These are phyloP conservation scores for Drosophila merina DNA, from an alignment of 2,888 invertebrate genomes.

Conservation along the genomic window DNA sequence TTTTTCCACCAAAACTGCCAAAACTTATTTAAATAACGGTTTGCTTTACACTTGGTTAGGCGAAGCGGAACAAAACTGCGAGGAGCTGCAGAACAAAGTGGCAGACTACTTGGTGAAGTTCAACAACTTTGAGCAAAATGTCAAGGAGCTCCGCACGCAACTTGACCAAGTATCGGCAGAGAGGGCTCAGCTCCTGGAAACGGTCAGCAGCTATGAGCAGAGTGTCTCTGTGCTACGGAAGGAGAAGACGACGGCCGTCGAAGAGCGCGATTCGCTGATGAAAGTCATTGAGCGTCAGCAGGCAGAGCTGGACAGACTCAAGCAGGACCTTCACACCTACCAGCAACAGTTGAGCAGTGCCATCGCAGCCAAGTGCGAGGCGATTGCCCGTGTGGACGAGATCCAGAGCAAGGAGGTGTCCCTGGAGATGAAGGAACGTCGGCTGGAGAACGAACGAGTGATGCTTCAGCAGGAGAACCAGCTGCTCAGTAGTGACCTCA, in stretches of 20 bases:
- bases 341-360: conserved; percentile 91
- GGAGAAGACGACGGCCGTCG: conserved; percentile 88
- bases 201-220: conserved; percentile 87
- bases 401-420: conserved; percentile 91
- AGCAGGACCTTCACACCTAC: conserved; percentile 88
- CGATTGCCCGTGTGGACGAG: conserved; percentile 91
- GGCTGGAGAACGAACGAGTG: conserved; percentile 92
- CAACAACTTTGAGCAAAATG: conserved; percentile 86
- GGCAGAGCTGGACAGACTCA: conserved; percentile 89
- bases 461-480: conserved; percentile 91
- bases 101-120: conserved; percentile 87
- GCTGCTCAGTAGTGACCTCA: conserved; percentile 91
- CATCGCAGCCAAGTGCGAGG: conserved; percentile 93
- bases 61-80: conserved; percentile 74
- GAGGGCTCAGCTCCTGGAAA: conserved; percentile 87
- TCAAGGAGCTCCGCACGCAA: conserved; percentile 87
- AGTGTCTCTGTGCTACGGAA: conserved; percentile 88
- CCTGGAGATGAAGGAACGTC: conserved; percentile 92
- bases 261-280: conserved; percentile 90
- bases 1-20: background rate
- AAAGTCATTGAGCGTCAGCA: conserved; percentile 89
- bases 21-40: background rate
- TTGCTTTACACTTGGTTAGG: conserved; percentile 42
- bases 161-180: conserved; percentile 87
- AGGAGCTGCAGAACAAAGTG: conserved; percentile 87